A percentile compares a stretch with the other conserved stretches of the same genome.
These are phyloP conservation scores for Paramacrobiotus metropolitanus DNA, from an alignment of 1,140 invertebrate genomes.

Conservation along the genomic window DNA sequence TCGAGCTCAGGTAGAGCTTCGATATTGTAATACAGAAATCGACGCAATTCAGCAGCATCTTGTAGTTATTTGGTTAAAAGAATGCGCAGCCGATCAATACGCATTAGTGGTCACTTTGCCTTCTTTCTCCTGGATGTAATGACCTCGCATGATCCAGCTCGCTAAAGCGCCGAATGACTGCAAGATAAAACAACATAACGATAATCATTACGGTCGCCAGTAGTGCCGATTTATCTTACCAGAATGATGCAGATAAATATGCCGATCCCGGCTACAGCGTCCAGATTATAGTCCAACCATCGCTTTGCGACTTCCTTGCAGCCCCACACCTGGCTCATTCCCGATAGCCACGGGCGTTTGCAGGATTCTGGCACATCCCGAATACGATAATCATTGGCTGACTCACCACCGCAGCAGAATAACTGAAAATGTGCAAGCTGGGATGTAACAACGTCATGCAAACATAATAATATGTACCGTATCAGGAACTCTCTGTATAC, in stretches of 20 bases:
- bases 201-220: too few species aligned
- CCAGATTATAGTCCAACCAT: neutral
- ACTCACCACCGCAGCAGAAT: neutral
- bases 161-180: neutral
- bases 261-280: neutral
- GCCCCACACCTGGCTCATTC: constrained; percentile 1
- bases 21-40: too few species aligned
- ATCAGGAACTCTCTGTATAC: too few species aligned
- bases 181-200: too few species aligned
- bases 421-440: neutral
- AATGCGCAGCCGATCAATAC: too few species aligned
- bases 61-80: too few species aligned
- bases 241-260: neutral
- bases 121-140: neutral
- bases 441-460: neutral
- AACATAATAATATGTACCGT: neutral
- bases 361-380: neutral
- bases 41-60: too few species aligned
- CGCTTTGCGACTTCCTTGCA: constrained; percentile 1
- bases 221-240: constrained; percentile 3
- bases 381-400: neutral
- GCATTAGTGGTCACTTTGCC: too few species aligned
- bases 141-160: neutral
- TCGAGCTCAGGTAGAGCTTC: too few species aligned
- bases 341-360: neutral